Base-by-base conservation (phyloP, 2,888 invertebrate genomes). In the Apodemia mormo region DNA sequence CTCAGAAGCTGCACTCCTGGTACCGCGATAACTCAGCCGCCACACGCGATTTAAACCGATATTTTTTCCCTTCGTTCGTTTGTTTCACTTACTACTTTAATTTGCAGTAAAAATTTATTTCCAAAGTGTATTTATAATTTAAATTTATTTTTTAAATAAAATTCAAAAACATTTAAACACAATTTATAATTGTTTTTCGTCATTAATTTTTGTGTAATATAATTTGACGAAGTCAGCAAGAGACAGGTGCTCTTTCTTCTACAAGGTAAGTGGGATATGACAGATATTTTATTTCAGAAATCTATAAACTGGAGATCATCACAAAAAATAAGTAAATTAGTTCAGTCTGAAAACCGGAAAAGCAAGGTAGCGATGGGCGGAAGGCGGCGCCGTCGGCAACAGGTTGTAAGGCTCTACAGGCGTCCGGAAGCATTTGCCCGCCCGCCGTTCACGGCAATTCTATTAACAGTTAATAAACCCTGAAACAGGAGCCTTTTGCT, bases 321-420 rank as follows among this genome's bases (percentile, higher is more conserved):
- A 8, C 4, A n/a, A 37, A 54, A 22, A 54, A n/a, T n/a, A 52
- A 52, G 30, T 33, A 61, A 33, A 37, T 37, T 37, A 37, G 37
- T 33, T 37, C 14, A 37, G 33, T n/a, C 64, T 64, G 64, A 33
- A 64, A 65, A 64, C 9, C 75, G 74, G 75, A 76, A 76, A 77
- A 72, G 71, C 70, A 69, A 72, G 64, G 79, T 78, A 79, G 76
- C 81, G 87, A 90, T 87, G 92, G 92, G 92, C 92, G 92, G 89
- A 91, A 92, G 92, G 92, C 92, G 92, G 87, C 86, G 82, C 91
- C 90, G 87, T 72, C 88, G 88, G 91, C 92, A 93, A 92, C 92
- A 92, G 92, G 92, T 92, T 88, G 91, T 81, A 77, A 79, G 77
- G 76, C 80, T 82, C 82, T 80, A 74, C 81, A 82, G 81, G 80